Evolutionary conservation across 1,140 invertebrate genomes (phyloP).

Genomic region (Odontomachus brunneus): DNA sequence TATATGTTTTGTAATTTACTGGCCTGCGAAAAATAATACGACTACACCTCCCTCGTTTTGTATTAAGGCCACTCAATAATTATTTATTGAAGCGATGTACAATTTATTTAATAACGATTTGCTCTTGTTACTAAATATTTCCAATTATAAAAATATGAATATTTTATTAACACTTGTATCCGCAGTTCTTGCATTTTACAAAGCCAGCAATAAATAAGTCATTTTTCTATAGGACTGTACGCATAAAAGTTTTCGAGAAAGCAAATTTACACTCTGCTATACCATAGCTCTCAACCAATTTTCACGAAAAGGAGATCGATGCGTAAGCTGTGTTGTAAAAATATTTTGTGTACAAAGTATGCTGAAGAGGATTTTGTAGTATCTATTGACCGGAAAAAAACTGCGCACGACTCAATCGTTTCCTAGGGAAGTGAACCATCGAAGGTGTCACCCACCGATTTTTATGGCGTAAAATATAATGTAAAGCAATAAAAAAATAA

Average conservation of each 20-base stretch:
- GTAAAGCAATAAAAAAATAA: too few species aligned
- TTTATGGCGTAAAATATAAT: too few species aligned
- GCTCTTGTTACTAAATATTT: background rate
- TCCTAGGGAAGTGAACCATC: too few species aligned
- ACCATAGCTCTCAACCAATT: background rate
- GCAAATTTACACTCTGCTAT: background rate
- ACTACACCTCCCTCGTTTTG: background rate
- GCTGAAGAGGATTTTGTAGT: slow-evolving; percentile 26
- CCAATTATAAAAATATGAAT: background rate
- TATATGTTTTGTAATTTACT: background rate
- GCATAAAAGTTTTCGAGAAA: background rate
- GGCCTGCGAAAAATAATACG: background rate
- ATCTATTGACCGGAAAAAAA: slow-evolving; percentile 2
- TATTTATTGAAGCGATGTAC: background rate
- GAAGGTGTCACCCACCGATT: too few species aligned
- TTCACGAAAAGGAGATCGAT: slow-evolving; percentile 38
- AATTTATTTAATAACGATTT: background rate
- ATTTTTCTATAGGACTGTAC: background rate
- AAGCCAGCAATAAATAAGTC: slow-evolving; percentile 4
- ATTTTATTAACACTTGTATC: background rate
- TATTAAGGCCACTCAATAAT: background rate
- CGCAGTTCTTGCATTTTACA: background rate
- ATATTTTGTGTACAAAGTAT: slow-evolving; percentile 25
- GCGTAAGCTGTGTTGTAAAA: slow-evolving; percentile 24
- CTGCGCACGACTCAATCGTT: too few species aligned